Evolutionary conservation across 2,113 vertebrate genomes (phyloP).

Genomic region (Glaucomys volans): DNA sequence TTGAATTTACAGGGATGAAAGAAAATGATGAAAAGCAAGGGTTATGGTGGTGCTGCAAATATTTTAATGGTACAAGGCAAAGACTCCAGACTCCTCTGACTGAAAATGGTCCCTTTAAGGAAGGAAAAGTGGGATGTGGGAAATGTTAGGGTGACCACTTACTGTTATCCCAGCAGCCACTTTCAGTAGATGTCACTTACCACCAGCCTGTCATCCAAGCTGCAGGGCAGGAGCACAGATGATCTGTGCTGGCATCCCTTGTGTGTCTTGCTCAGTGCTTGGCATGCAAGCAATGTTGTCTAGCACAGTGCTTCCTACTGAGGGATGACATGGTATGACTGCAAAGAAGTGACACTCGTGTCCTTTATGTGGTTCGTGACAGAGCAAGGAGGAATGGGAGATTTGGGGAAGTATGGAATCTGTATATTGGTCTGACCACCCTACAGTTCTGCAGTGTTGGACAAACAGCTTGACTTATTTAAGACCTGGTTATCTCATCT

Average conservation of each 20-base stretch:
- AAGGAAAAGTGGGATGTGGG: neutral
- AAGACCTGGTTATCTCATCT: constrained; percentile 2
- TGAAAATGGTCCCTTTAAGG: neutral
- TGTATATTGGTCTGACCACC: neutral
- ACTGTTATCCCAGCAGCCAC: neutral
- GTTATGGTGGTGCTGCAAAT: too few species aligned
- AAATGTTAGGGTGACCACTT: neutral
- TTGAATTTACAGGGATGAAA: constrained; percentile 50
- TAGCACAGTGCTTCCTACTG: neutral
- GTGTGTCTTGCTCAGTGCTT: neutral
- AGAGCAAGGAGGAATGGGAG: neutral
- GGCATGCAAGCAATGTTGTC: neutral
- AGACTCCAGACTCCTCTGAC: neutral
- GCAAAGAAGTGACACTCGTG: neutral
- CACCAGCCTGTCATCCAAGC: neutral
- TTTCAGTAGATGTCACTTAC: neutral
- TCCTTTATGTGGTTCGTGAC: neutral
- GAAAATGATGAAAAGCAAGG: neutral
- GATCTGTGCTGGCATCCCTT: neutral
- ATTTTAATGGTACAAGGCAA: neutral
- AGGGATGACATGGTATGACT: neutral
- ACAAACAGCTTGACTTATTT: neutral
- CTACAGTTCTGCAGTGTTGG: neutral
- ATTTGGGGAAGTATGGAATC: neutral
- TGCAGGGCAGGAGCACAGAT: neutral